Base-by-base conservation (phyloP, 1,140 invertebrate species). In the Leptestheria dahalacensis region DNA sequence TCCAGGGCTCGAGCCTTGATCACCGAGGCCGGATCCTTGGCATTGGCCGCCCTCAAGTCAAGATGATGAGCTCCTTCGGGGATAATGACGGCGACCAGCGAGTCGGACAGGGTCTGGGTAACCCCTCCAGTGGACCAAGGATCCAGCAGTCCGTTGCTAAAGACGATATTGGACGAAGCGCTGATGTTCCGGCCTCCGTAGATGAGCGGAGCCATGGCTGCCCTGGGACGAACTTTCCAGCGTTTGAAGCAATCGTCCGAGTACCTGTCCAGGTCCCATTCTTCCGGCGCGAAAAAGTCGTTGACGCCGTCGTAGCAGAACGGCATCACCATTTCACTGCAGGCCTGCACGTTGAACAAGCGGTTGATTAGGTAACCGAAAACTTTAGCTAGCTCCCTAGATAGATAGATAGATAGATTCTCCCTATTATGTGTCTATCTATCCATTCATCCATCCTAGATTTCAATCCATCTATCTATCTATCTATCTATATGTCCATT, bases 311-410 rank as follows among this genome's bases (percentile, higher is more conserved):
- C 80, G 4, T 79, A 74, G 71, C 94, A 97, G 73, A 89, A 83
- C 0, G 91, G 91, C 85, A 95, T 92, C 48, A 95, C 83, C 85
- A 97, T 94, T 73, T 98, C 93, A 25, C 91, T 93, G 69, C 94
- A 97, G 9, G 83, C 77, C 82, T 93, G 74, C 23, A n/a, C n/a
- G n/a, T n/a, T n/a, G n/a, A n/a, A n/a, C n/a, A n/a, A n/a, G n/a
- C n/a, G n/a, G n/a, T n/a, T n/a, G n/a, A n/a, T n/a, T n/a, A n/a
- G n/a, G n/a, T n/a, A n/a, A n/a, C n/a, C n/a, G n/a, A n/a, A n/a
- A n/a, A n/a, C n/a, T n/a, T n/a, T n/a, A n/a, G n/a, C n/a, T n/a
- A n/a, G n/a, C n/a, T n/a, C n/a, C n/a, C n/a, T n/a, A n/a, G n/a
- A n/a, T n/a, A n/a, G n/a, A n/a, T n/a, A n/a, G n/a, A n/a, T n/a